Conservation (phyloP, 2,113 vertebrate species). For the Rhizomys pruinosus region DNA sequence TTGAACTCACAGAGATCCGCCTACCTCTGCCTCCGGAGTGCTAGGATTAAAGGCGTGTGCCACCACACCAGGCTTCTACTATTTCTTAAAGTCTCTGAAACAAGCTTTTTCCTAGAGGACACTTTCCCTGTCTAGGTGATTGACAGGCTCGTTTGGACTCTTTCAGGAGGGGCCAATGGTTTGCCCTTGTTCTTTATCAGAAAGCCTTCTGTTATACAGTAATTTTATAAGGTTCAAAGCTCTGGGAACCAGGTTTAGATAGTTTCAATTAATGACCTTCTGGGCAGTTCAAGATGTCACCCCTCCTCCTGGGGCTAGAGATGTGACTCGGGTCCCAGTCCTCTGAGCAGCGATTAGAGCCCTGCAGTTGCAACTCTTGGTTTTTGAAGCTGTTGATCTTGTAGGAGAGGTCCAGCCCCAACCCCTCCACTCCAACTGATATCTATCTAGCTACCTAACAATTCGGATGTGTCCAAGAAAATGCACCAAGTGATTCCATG, state of each 20-base stretch:
- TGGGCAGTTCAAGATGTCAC: too few species aligned
- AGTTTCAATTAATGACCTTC: not conserved
- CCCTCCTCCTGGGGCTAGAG: not conserved
- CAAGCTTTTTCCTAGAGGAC: not conserved
- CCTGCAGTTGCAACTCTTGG: not conserved
- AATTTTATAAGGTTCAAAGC: not conserved
- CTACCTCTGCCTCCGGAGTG: too few species aligned
- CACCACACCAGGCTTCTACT: not conserved
- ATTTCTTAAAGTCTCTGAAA: not conserved
- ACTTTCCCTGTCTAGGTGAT: not conserved
- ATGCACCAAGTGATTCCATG: not conserved
- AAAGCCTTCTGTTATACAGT: not conserved
- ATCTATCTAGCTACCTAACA: not conserved
- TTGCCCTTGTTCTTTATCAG: not conserved
- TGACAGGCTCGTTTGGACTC: not conserved
- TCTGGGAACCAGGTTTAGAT: not conserved
- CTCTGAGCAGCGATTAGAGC: not conserved
- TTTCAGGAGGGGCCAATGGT: not conserved
- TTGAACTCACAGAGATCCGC: too few species aligned
- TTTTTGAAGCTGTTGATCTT: not conserved
- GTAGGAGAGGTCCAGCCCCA: not conserved
- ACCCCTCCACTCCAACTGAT: not conserved
- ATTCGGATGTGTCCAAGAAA: slow-evolving; percentile 5
- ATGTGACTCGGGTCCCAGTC: not conserved
- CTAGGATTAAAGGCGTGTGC: too few species aligned